phyloP scores from a whole-genome alignment of 2,888 invertebrate species.

The Isoperla grammatica region DNA sequence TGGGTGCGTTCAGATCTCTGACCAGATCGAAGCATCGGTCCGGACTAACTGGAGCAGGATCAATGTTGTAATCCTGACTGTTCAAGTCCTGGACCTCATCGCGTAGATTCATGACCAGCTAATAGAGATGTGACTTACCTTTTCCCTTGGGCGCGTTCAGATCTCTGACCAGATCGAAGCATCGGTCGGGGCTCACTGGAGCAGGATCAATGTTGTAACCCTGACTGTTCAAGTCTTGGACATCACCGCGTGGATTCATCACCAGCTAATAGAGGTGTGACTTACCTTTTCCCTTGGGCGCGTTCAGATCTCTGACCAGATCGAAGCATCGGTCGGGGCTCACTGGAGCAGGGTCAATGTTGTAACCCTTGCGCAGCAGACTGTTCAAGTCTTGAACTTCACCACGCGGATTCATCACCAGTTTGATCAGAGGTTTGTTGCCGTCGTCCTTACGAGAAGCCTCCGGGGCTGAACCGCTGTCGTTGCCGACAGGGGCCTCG shows the following conservation, averaged over 20 bases:
- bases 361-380: slow-evolving; percentile 58
- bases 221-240: slow-evolving; percentile 61
- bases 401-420: slow-evolving; percentile 72
- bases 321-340: slow-evolving; percentile 70
- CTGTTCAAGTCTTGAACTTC: slow-evolving; percentile 64
- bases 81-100: slow-evolving; percentile 66
- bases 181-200: slow-evolving; percentile 64
- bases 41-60: slow-evolving; percentile 60
- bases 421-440: slow-evolving; percentile 55
- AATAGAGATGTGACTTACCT: too few species aligned
- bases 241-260: slow-evolving; percentile 72
- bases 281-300: slow-evolving; percentile 70
- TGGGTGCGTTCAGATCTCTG: slow-evolving; percentile 69
- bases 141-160: slow-evolving; percentile 72
- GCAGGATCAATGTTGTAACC: slow-evolving; percentile 58
- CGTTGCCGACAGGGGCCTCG: not conserved
- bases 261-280: too few species aligned
- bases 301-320: slow-evolving; percentile 71
- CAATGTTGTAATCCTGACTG: slow-evolving; percentile 56
- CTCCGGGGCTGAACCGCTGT: not conserved
- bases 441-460: slow-evolving; percentile 36
- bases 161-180: slow-evolving; percentile 72
- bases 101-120: slow-evolving; percentile 72
- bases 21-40: slow-evolving; percentile 72
- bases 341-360: slow-evolving; percentile 56